Base-by-base conservation (phyloP, 2,797 vertebrate genomes). In the Spinus olivaceus region DNA sequence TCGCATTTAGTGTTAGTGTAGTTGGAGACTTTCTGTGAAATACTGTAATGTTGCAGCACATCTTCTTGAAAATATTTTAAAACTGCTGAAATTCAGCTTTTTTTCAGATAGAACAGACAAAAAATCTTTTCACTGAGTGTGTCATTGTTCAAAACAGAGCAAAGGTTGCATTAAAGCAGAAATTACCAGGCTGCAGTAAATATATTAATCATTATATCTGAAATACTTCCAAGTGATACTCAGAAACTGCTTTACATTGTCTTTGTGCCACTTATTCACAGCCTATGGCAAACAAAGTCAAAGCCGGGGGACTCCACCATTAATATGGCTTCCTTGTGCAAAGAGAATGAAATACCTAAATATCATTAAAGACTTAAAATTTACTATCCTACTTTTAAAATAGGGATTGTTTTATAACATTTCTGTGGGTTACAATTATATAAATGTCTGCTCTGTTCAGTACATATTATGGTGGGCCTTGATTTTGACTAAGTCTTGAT, bases 401-500 rank as follows among this genome's bases (percentile, higher is more conserved):
- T 5, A 20, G 8, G 21, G 16, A 83, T 86, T 88, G 88, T 88
- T 87, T 94, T 74, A 77, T 76, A 71, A 53, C 28, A 42, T 82
- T 92, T 90, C 60, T 81, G 28, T 42, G 54, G 12, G 42, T 42
- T 89, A 46, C 44, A 95, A 32, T 69, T 81, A 66, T 57, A 66
- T n/a, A 77, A 79, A 81, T 15, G 51, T 64, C 64, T 85, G 33
- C 81, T 82, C 9, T 77, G 46, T 69, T 85, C 46, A 77, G 53
- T 60, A 33, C 21, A 44, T 77, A 53, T 63, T 63, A 63, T 69
- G 70, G 27, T 74, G 74, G 41, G 66, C 65, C 92, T 91, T 95
- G 66, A 83, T 96, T 96, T 95, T 94, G 64, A 71, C 78, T 92
- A 47, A 30, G 63, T 44, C 44, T 84, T 95, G 83, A 69, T 5